Percentiles rank a stretch among this genome's conserved stretches.
Evolutionary conservation across 2,888 invertebrate species (phyloP).

Genomic region (Panorpa germanica): DNA sequence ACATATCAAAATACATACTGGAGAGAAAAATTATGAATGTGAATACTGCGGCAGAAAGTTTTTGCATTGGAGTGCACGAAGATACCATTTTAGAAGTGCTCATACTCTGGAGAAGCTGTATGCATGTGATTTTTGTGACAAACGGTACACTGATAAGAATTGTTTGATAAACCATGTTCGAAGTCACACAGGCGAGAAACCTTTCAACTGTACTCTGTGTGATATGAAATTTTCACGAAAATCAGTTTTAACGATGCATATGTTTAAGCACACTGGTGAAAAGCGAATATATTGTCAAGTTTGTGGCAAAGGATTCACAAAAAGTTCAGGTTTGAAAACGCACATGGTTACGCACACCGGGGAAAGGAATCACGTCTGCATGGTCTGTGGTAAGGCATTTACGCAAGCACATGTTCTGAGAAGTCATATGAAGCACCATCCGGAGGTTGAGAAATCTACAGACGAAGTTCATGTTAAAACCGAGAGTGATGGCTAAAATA

Average conservation of each 20-base stretch:
- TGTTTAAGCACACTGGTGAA: conserved; percentile 10
- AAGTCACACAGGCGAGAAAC: not conserved
- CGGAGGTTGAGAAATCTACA: too few relatives aligned
- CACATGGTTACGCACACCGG: conserved; percentile 11
- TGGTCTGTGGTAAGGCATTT: conserved; percentile 9
- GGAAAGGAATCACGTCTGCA: conserved; percentile 10
- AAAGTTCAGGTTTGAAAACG: conserved; percentile 5
- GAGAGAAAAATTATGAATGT: conserved; percentile 1
- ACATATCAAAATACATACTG: not conserved
- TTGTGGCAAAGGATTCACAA: conserved; percentile 10
- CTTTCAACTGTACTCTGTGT: not conserved
- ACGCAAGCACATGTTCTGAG: conserved; percentile 10
- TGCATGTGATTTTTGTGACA: not conserved
- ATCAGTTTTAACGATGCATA: conserved; percentile 9
- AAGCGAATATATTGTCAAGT: conserved; percentile 9
- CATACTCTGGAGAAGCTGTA: not conserved
- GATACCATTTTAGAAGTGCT: not conserved
- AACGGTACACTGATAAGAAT: not conserved
- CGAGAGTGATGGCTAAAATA: too few relatives aligned
- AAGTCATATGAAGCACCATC: conserved; percentile 10
- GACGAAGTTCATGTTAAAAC: too few relatives aligned
- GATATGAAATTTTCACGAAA: conserved; percentile 4
- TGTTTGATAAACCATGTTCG: not conserved
- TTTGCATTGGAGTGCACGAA: not conserved
- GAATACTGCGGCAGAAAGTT: conserved; percentile 3